These are phyloP conservation scores for Drosophila pegasa DNA, from an alignment of 2,888 invertebrate genomes.

Conservation along the genomic window DNA sequence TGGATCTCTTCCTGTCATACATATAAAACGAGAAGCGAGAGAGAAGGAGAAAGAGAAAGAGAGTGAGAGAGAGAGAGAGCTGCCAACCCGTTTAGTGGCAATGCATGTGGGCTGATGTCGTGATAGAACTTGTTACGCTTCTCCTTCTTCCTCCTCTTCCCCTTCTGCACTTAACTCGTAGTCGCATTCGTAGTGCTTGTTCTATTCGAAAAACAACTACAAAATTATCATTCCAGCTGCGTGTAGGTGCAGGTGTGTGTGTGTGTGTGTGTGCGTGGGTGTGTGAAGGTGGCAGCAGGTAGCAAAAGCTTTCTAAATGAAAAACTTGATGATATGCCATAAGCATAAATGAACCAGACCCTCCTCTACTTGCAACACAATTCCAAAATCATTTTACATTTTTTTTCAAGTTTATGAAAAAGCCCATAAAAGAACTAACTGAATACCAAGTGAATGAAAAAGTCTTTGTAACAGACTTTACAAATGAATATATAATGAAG, in stretches of 20 bases:
- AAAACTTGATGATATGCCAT: slow-evolving; percentile 3
- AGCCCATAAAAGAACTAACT: background rate
- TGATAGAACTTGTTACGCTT: slow-evolving; percentile 53
- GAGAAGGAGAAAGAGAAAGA: background rate
- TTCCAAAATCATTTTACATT: background rate
- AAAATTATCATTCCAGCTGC: slow-evolving; percentile 62
- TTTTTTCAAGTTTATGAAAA: background rate
- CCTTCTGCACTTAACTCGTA: slow-evolving; percentile 18
- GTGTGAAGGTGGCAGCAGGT: slow-evolving; percentile 12
- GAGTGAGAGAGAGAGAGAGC: slow-evolving; percentile 26
- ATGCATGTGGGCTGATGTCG: slow-evolving; percentile 56
- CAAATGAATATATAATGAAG: background rate
- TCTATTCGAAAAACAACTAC: slow-evolving; percentile 14
- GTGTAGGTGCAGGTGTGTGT: slow-evolving; percentile 21
- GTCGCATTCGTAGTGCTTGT: slow-evolving; percentile 16
- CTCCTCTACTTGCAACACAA: slow-evolving; percentile 1
- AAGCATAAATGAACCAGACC: slow-evolving; percentile 3
- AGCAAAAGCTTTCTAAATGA: slow-evolving; percentile 13
- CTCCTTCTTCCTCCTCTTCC: slow-evolving; percentile 27
- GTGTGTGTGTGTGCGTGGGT: slow-evolving; percentile 1
- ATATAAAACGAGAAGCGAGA: slow-evolving; percentile 37
- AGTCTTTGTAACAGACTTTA: background rate
- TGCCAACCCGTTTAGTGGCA: slow-evolving; percentile 43
- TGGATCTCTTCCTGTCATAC: slow-evolving; percentile 79
- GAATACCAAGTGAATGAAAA: background rate